Base-by-base conservation (phyloP, 2,888 invertebrate species). In the Criorhina ranunculi region DNA sequence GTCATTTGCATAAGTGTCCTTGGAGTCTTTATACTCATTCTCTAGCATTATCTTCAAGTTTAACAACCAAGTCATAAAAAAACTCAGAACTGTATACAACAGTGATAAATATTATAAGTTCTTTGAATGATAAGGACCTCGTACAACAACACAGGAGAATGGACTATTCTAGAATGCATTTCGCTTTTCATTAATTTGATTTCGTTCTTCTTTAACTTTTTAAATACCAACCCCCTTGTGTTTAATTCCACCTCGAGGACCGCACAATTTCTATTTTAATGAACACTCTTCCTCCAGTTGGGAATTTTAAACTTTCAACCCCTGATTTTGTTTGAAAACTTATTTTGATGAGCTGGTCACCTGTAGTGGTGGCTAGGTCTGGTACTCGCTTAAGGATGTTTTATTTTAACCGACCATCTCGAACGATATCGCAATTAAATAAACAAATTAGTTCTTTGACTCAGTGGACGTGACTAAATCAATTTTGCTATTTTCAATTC, bases 361-460 rank as follows among this genome's bases (percentile, higher is more conserved):
- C 8, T 1, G n/a, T 8, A 53, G 51, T 31, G 8, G 29, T 7
- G n/a, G 31, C n/a, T n/a, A n/a, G 31, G 2, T 29, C 5, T 49
- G n/a, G n/a, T n/a, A n/a, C 9, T 49, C 11, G 0, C 2, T 7
- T 5, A 6, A 19, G 11, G 24, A 24, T 24, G 24, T 24, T 11
- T 49, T 51, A 4, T 11, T 55, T n/a, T 5, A 49, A 49, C 49
- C 49, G 49, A 24, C n/a, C 17, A 59, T 49, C 59, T 35, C 51
- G 42, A 59, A 67, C 51, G 57, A 35, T 59, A 76, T 49, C 40
- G 35, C 51, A 51, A 59, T 57, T 37, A 76, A 67, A 67, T 42
- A 67, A 59, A 60, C 8, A n/a, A 76, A 76, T 67, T 29, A 76
- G 59, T 51, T 67, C 42, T 59, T 33, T 15, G 51, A 76, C 33